A percentile compares a stretch with the other conserved stretches of the same genome.
Evolutionary conservation across 1,140 invertebrate species (phyloP).

Genomic region (Platyscapa corneri): DNA sequence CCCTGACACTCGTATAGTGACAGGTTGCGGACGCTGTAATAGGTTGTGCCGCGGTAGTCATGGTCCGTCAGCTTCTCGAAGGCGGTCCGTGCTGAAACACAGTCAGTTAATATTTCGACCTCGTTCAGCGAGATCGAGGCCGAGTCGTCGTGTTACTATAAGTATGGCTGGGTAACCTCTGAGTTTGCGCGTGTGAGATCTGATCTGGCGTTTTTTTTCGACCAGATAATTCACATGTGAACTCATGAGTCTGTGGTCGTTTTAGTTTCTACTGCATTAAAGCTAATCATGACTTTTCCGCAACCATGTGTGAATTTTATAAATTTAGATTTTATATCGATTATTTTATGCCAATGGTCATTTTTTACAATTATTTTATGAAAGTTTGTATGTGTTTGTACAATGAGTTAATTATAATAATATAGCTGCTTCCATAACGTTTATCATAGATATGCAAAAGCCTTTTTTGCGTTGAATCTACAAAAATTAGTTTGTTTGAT

Average conservation of each 20-base stretch:
- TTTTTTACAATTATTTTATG: too few species aligned
- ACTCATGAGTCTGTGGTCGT: not conserved
- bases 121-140: not conserved
- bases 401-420: too few species aligned
- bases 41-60: slow-evolving; percentile 92
- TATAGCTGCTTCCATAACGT: too few species aligned
- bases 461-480: too few species aligned
- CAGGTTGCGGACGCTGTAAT: slow-evolving; percentile 93
- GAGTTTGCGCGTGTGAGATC: not conserved
- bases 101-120: not conserved
- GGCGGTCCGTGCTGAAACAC: slow-evolving; percentile 83
- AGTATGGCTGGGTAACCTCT: not conserved
- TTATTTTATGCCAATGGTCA: not conserved
- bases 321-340: not conserved
- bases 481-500: too few species aligned
- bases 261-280: not conserved
- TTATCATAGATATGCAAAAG: too few species aligned
- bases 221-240: not conserved
- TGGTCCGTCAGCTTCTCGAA: slow-evolving; percentile 95
- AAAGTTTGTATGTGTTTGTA: too few species aligned
- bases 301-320: not conserved
- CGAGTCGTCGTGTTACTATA: not conserved
- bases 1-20: slow-evolving; percentile 95
- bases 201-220: not conserved
- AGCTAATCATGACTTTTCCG: not conserved